phyloP scores from a whole-genome alignment of 2,888 invertebrate genomes.

The Troides helena region DNA sequence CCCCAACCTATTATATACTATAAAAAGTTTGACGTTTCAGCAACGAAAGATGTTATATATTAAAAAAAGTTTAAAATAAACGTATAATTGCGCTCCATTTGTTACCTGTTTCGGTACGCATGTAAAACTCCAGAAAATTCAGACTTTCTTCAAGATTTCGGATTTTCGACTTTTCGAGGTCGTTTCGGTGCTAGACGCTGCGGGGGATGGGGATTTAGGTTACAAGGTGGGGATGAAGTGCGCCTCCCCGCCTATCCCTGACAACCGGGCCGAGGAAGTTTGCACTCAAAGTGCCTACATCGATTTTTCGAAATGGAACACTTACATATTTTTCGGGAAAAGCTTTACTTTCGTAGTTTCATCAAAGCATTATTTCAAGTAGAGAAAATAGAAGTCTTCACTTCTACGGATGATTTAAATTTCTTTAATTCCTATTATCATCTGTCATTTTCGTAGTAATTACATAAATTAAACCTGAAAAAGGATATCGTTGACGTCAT shows the following conservation, averaged over 20 bases:
- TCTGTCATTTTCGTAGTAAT: too few relatives aligned
- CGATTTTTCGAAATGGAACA: slow-evolving; percentile 45
- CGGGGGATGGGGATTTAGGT: slow-evolving; percentile 36
- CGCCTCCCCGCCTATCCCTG: slow-evolving; percentile 40
- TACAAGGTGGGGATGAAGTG: slow-evolving; percentile 33
- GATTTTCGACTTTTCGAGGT: slow-evolving; percentile 65
- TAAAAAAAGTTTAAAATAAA: neutral
- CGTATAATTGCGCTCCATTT: slow-evolving; percentile 39
- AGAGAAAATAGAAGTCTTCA: too few relatives aligned
- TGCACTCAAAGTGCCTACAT: slow-evolving; percentile 51
- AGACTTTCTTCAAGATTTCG: slow-evolving; percentile 36
- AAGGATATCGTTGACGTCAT: too few relatives aligned
- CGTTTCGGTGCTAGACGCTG: slow-evolving; percentile 61
- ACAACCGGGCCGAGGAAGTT: slow-evolving; percentile 46
- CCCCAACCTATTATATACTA: too few relatives aligned
- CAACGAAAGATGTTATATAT: too few relatives aligned
- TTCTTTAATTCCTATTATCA: too few relatives aligned
- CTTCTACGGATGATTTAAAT: too few relatives aligned
- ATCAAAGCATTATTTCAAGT: neutral
- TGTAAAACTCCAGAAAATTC: slow-evolving; percentile 17
- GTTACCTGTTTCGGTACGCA: slow-evolving; percentile 36
- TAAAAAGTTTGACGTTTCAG: too few relatives aligned
- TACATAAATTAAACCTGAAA: too few relatives aligned
- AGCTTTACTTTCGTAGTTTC: slow-evolving; percentile 3
- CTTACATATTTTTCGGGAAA: slow-evolving; percentile 23